Conservation (phyloP, 1,140 invertebrate genomes). For the Alviniconcha marisindica region DNA sequence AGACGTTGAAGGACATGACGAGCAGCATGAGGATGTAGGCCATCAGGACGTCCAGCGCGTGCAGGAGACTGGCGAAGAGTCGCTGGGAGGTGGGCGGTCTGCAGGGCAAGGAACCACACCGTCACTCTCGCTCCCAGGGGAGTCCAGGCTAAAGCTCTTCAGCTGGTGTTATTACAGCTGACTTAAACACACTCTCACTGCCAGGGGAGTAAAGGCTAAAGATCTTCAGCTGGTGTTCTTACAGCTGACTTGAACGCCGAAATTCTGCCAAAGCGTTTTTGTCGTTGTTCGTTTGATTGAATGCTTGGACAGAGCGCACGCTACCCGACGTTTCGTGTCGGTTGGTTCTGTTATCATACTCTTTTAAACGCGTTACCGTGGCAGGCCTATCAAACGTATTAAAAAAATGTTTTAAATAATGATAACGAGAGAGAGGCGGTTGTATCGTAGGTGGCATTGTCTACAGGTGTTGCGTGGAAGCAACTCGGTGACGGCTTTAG, state of each 20-base stretch:
- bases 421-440: too few species aligned
- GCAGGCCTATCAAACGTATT: too few species aligned
- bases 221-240: not conserved
- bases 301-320: too few species aligned
- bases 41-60: constrained; percentile 9
- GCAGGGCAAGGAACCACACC: not conserved
- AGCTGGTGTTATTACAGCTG: too few species aligned
- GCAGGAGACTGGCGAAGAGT: not conserved
- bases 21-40: constrained; percentile 43
- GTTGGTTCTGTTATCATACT: too few species aligned
- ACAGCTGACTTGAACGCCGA: not conserved
- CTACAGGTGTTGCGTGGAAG: too few species aligned
- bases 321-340: too few species aligned
- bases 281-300: too few species aligned
- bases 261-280: not conserved
- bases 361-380: too few species aligned
- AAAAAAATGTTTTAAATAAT: too few species aligned
- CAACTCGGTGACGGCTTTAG: too few species aligned
- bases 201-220: not conserved
- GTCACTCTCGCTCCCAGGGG: not conserved
- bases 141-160: not conserved
- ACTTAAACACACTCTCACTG: not conserved
- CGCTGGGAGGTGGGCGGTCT: not conserved
- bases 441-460: too few species aligned
- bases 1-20: constrained; percentile 43